Evolutionary conservation across 2,113 vertebrate species (phyloP), one percentile per base, ranked within the genome.

Genomic region (Scortum barcoo): DNA sequence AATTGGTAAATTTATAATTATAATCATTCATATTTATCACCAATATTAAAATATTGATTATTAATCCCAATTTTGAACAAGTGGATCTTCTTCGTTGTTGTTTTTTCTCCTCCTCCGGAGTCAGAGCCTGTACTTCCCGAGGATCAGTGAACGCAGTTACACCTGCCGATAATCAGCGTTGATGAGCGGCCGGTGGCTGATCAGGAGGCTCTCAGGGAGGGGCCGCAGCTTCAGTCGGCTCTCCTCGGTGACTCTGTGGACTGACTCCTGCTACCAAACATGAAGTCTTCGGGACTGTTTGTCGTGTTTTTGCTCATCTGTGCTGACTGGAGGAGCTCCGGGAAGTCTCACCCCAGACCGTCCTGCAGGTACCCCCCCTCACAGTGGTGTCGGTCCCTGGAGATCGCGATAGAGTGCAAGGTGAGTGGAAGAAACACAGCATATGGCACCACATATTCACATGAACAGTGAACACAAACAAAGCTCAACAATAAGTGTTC

Each of bases 321-420:
- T 8, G 8, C 7, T 16, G 65, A 51, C 7, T 16, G 48, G 22
- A 42, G 38, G 7, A 71, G 22, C 22, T 68, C 17, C 0, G 76
- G 85, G 3, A 42, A 26, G 1, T 81, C 91, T 3, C 93, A 93
- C 11, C 92, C 92, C 5, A 82, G 76, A 28, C 81, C 88, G 0
- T 11, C 78, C 8, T 97, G 96, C 56, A 79, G 72, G 0, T 88
- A 92, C 60, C 95, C 96, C 0, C 93, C 95, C 0, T 95, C 93
- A 0, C 94, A 95, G 38, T 97, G 96, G 96, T 97, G 97, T 79
- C 85, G 92, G 1, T 95, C 95, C 0, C 17, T 80, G 88, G 92
- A 97, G 85, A 80, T 92, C 24, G 93, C 96, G 0, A 66, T 58
- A 28, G 92, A 93, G 5, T 97, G 96, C 87, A 92, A 94, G 94